Evolutionary conservation across 2,888 invertebrate species (phyloP), one percentile per base, ranked within the genome.

Genomic region (Onchidella celtica): DNA sequence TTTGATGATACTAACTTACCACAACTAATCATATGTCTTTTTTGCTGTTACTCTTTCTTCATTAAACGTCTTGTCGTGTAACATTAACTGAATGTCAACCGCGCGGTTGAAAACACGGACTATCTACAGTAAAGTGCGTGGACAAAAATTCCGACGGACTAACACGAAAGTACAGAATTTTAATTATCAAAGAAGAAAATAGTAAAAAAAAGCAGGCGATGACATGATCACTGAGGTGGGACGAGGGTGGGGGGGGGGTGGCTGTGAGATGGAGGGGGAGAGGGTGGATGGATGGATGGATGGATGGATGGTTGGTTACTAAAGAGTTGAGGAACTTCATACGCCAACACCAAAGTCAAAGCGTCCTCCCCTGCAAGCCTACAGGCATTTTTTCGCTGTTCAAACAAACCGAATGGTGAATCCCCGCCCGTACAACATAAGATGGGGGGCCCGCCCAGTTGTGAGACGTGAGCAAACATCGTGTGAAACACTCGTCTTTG

Each of bases 381-480:
- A 73, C n/a, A 17, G 4, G 47, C 47, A 29, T 14, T 38, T 21
- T 17, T 21, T n/a, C 61, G 57, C 38, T 73, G 36, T 59, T 59
- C 73, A 73, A 61, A 73, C 57, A 73, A 59, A 59, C n/a, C n/a
- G 73, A 34, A 24, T 11, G 1, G n/a, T 17, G 14, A 11, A 24
- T 17, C 4, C 11, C 27, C 2, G 32, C 2, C 57, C 38, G 73
- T 61, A 61, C 34, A n/a, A 24, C 73, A 36, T 61, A 36, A 38
- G 73, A 73, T 21, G 24, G 36, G 2, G 36, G 2, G 27, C 38
- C 73, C 59, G 27, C 73, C 73, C 59, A 59, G n/a, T 2, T 59
- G 61, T 59, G 9, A 36, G 73, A 2, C 36, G 73, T 59, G 57
- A 61, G 73, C 38, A 3, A 73, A 73, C 27, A 72, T 11, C 9